Percentiles rank a stretch among this genome's conserved stretches.
Evolutionary conservation across 2,113 vertebrate genomes (phyloP).

Genomic region (Peromyscus leucopus): DNA sequence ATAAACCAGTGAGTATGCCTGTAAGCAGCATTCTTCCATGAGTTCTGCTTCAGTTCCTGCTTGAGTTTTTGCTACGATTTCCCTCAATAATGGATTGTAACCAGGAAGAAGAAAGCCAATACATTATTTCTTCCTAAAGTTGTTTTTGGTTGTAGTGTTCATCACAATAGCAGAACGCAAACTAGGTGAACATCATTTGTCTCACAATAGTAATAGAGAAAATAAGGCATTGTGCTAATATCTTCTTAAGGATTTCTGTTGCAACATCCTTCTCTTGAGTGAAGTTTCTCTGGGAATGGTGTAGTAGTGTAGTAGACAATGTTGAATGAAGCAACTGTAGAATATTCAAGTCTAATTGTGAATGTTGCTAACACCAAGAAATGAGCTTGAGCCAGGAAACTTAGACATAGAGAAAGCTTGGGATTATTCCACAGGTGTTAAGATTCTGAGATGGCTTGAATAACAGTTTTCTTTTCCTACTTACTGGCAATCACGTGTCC

Average conservation of each 20-base stretch:
- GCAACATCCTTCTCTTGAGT: background rate
- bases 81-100: background rate
- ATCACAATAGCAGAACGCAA: background rate
- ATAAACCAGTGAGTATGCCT: background rate
- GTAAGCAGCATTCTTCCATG: background rate
- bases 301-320: background rate
- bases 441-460: accelerated
- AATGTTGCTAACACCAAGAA: background rate
- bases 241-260: background rate
- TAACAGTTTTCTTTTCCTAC: background rate
- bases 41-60: background rate
- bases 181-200: background rate
- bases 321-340: background rate
- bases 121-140: background rate
- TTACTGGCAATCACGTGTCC: background rate
- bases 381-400: background rate
- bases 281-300: background rate
- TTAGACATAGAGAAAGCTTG: background rate
- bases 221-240: background rate
- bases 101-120: background rate
- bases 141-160: background rate
- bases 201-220: background rate
- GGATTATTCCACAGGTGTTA: background rate
- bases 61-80: background rate
- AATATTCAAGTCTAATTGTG: background rate